phyloP scores from a whole-genome alignment of 2,113 vertebrate species.

The Zosterops japonicus region DNA sequence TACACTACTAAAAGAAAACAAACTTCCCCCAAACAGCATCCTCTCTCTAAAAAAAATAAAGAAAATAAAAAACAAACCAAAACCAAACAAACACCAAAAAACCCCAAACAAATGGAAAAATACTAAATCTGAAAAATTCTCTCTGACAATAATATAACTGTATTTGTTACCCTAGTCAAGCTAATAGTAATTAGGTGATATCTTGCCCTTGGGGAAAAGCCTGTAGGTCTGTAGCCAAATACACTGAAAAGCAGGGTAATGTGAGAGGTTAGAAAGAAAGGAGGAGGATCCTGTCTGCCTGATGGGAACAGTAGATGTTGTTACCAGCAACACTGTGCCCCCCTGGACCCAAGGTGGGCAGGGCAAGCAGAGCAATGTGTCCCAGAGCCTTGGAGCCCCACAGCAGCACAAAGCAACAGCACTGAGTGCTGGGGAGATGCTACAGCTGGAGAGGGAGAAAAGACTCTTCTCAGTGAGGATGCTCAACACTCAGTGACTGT shows the following conservation, averaged over 20 bases:
- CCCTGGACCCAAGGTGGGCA: too few species aligned
- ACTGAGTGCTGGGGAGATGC: background rate
- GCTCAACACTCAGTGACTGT: background rate
- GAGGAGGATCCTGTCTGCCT: background rate
- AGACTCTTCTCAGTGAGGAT: background rate
- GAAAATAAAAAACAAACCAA: background rate
- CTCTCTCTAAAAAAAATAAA: background rate
- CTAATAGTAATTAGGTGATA: background rate
- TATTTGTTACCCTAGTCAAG: background rate
- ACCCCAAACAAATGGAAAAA: background rate
- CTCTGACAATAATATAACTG: fast-evolving
- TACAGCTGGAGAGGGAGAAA: background rate
- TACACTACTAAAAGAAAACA: background rate
- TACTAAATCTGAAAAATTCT: background rate
- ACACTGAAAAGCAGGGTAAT: background rate
- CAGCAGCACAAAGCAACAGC: background rate
- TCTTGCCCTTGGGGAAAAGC: background rate
- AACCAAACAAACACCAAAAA: background rate
- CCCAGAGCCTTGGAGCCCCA: background rate
- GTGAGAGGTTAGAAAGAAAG: background rate
- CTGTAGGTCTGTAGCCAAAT: background rate
- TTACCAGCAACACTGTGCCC: background rate
- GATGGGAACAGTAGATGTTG: background rate
- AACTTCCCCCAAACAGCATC: background rate
- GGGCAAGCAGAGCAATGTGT: background rate